Conservation (phyloP, 2,888 invertebrate genomes). For the Drosophila anomalata region DNA sequence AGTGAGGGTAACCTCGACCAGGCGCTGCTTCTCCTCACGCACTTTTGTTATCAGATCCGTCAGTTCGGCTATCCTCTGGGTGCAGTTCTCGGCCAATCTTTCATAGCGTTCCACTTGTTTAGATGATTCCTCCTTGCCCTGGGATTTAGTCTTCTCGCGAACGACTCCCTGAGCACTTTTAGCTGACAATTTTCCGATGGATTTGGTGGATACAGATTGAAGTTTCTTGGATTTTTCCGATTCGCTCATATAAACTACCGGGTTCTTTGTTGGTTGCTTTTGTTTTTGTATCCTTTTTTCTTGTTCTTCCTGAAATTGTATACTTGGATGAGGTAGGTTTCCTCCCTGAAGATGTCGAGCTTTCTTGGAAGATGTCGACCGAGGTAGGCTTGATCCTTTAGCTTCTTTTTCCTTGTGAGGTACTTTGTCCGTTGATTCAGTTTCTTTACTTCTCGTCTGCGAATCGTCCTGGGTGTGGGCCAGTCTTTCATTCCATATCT, state of each 20-base stretch:
- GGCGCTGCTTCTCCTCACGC: conserved; percentile 85
- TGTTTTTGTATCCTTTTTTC: background rate
- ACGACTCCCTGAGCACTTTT: conserved; percentile 1
- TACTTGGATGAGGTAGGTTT: background rate
- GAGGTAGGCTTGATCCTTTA: background rate
- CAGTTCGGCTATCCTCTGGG: conserved; percentile 86
- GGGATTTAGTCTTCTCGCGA: conserved; percentile 2
- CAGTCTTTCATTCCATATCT: conserved; percentile 73
- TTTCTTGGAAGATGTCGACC: background rate
- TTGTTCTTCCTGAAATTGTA: background rate
- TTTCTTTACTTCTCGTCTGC: background rate
- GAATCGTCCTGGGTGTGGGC: conserved; percentile 6
- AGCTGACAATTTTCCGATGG: background rate
- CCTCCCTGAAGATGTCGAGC: background rate
- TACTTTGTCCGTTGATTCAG: background rate
- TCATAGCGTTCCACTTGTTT: conserved; percentile 83
- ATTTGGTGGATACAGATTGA: background rate
- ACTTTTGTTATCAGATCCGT: conserved; percentile 86
- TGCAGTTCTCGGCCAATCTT: conserved; percentile 85
- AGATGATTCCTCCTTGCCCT: conserved; percentile 9
- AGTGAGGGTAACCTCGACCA: conserved; percentile 83
- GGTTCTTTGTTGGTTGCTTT: background rate
- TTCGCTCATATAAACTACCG: background rate
- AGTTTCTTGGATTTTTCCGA: background rate
- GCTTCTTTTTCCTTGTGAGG: background rate